These are phyloP conservation scores for Lasioglossum lativentre DNA, from an alignment of 2,888 invertebrate genomes.

Conservation along the genomic window DNA sequence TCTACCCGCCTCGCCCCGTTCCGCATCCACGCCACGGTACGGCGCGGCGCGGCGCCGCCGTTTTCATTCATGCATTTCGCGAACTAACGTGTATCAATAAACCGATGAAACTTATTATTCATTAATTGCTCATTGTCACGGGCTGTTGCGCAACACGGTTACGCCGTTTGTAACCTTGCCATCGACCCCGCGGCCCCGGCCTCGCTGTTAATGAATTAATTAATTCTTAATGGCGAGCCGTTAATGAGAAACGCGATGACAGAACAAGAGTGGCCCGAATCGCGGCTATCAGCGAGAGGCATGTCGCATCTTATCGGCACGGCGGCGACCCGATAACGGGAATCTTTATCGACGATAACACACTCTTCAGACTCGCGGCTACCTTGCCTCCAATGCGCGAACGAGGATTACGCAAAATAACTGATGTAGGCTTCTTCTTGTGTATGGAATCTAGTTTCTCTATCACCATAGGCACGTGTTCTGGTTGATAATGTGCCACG, in stretches of 20 bases:
- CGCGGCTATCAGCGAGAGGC: slow-evolving; percentile 8
- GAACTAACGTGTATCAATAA: slow-evolving; percentile 49
- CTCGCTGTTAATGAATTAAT: slow-evolving; percentile 35
- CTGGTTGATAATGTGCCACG: not conserved
- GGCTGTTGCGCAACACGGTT: slow-evolving; percentile 39
- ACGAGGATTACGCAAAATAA: not conserved
- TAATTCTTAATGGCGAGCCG: slow-evolving; percentile 38
- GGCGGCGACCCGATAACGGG: slow-evolving; percentile 60
- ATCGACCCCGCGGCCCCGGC: slow-evolving; percentile 7
- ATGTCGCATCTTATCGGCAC: slow-evolving; percentile 63
- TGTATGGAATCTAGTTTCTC: slow-evolving; percentile 3
- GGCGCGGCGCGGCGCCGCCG: not conserved
- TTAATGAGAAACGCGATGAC: slow-evolving; percentile 36
- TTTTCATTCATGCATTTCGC: slow-evolving; percentile 51
- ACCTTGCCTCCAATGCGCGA: slow-evolving; percentile 46
- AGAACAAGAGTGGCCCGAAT: slow-evolving; percentile 31
- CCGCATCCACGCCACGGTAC: not conserved
- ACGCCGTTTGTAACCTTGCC: slow-evolving; percentile 32
- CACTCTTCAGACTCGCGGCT: slow-evolving; percentile 50
- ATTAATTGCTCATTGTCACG: slow-evolving; percentile 57
- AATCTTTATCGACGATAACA: slow-evolving; percentile 73
- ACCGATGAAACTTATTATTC: slow-evolving; percentile 55
- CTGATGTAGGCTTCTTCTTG: not conserved
- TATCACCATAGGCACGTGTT: not conserved
- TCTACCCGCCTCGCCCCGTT: not conserved